These are phyloP conservation scores for Lepidurus arcticus DNA, from an alignment of 1,140 invertebrate species.

Conservation along the genomic window DNA sequence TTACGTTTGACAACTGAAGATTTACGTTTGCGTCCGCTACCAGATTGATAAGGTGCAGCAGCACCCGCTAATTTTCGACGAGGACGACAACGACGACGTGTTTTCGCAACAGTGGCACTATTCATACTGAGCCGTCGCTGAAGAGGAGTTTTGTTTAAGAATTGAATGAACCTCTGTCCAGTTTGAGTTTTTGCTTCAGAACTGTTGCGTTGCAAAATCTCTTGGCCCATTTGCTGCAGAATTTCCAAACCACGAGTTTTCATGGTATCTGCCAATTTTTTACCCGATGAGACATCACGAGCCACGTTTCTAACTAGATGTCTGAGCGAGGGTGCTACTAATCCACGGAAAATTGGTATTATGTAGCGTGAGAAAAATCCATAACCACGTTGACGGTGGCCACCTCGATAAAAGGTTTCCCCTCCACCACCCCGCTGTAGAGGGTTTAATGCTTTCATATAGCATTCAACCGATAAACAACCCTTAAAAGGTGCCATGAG, in stretches of 20 bases:
- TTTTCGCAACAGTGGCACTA: not conserved
- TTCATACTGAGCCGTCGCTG: not conserved
- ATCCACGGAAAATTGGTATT: not conserved
- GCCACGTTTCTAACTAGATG: too few relatives aligned
- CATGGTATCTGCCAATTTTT: not conserved
- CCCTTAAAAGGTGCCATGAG: not conserved
- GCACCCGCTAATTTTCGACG: not conserved
- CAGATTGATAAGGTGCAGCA: not conserved
- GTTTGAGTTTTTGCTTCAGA: not conserved
- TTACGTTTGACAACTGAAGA: not conserved
- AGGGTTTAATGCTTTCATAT: not conserved
- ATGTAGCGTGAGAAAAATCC: not conserved
- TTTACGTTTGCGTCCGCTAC: not conserved
- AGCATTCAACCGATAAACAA: not conserved
- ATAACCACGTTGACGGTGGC: not conserved
- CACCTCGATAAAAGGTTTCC: not conserved
- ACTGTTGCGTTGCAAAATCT: not conserved
- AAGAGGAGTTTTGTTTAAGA: not conserved
- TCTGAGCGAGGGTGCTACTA: too few relatives aligned
- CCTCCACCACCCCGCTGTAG: not conserved
- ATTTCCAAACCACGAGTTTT: not conserved
- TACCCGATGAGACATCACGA: too few relatives aligned
- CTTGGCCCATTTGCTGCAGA: not conserved
- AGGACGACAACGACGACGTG: not conserved
- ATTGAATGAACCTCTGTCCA: not conserved